A percentile compares a stretch with the other conserved stretches of the same genome.
These are phyloP conservation scores for Mesaphorura yosii DNA, from an alignment of 1,140 invertebrate species.

Conservation along the genomic window DNA sequence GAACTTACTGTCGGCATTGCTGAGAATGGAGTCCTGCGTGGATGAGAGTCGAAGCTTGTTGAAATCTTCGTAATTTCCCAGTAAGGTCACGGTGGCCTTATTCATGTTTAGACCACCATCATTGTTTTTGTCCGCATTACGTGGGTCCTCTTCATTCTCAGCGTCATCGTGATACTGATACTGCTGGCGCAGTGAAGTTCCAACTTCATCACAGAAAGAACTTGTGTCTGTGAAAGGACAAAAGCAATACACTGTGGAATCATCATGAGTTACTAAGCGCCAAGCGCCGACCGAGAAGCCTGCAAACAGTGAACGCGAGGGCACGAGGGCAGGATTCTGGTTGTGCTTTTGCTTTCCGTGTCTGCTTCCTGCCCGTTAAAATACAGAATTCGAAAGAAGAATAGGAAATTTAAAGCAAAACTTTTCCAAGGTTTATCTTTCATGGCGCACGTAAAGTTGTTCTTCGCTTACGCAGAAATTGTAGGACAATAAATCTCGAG, in stretches of 20 bases:
- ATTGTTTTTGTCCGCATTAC: background rate
- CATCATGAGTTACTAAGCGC: background rate
- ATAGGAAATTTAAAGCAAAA: background rate
- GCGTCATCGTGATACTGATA: background rate
- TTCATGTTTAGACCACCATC: background rate
- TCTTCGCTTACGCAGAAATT: too few species aligned
- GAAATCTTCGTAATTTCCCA: background rate
- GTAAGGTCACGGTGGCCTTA: background rate
- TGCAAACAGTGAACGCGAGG: too few species aligned
- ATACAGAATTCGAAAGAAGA: background rate
- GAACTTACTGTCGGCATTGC: too few species aligned
- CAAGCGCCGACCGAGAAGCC: too few species aligned
- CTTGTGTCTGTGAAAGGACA: conserved; percentile 19
- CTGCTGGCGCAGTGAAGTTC: background rate
- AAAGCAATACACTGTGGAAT: background rate
- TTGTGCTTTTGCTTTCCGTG: background rate
- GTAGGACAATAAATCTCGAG: too few species aligned
- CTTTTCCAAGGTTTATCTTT: too few species aligned
- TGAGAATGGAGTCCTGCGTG: background rate
- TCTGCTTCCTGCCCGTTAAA: background rate
- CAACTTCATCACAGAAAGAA: conserved; percentile 29
- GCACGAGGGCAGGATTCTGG: too few species aligned
- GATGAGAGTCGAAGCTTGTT: background rate
- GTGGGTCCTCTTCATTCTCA: background rate
- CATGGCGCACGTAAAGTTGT: too few species aligned